Evolutionary conservation across 1,140 invertebrate species (phyloP), one percentile per base, ranked within the genome.

Genomic region (Drosophila kikkawai): DNA sequence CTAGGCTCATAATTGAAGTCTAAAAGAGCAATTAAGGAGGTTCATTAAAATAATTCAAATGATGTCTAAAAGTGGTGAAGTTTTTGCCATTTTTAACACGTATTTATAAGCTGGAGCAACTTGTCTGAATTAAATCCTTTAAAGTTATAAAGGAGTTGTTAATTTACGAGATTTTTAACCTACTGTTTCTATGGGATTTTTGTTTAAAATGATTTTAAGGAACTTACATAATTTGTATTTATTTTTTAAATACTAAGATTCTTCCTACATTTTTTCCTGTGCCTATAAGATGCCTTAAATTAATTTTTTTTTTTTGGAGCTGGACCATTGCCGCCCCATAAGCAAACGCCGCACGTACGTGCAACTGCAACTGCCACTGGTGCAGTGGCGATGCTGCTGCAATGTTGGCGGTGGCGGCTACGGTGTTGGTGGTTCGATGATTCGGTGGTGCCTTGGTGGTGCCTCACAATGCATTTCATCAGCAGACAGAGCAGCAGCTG

Each of bases 381-480:
- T 5, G 12, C 32, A 2, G n/a, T 11, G 41, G 48, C 15, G 13
- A 9, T 51, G 48, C 9, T 11, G 50, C 47, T 50, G 26, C 15
- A 2, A 17, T 50, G 26, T 50, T 50, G 48, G 48, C 51, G 32
- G 17, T 55, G 53, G 53, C 53, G 53, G 34, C n/a, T 37, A 15
- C 34, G 34, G 51, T 55, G 51, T 55, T 55, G 34, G 34, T 37
- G 53, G 53, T 15, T 55, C 53, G 53, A 55, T 55, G 36, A 55
- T 55, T 55, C 50, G 75, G 61, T 47, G 61, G 77, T 42, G 22
- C 29, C 36, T 34, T 58, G 80, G 70, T 37, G 81, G 66, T 66
- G 60, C 69, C 84, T 84, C 82, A 88, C 84, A 88, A 88, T 88
- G 74, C 84, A 88, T 88, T 88, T 88, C 84, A 88, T 88, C 84